These are phyloP conservation scores for Albula goreensis DNA, from an alignment of 2,113 vertebrate species.

Conservation along the genomic window DNA sequence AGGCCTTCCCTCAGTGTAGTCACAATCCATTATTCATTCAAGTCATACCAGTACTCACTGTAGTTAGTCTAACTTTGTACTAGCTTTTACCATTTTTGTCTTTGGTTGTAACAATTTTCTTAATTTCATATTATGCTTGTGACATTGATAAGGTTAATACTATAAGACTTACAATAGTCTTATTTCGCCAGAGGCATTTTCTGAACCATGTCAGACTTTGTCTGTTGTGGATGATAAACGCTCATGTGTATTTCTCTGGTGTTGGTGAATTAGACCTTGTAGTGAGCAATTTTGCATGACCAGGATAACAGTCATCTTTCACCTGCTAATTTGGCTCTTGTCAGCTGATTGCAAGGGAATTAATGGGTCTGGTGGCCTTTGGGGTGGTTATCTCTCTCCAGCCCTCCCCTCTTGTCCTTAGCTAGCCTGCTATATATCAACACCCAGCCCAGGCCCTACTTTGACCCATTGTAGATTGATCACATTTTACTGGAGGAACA, in stretches of 20 bases:
- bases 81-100: not conserved
- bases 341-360: not conserved
- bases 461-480: not conserved
- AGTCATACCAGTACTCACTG: not conserved
- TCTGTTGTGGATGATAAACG: not conserved
- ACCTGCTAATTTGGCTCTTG: not conserved
- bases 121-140: not conserved
- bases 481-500: not conserved
- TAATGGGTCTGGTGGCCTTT: not conserved
- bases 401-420: not conserved
- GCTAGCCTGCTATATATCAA: not conserved
- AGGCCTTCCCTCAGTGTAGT: too few relatives aligned
- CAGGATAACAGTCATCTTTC: not conserved
- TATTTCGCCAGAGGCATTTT: not conserved
- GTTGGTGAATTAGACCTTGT: not conserved
- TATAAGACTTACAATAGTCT: not conserved
- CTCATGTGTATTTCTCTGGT: not conserved
- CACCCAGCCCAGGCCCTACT: not conserved
- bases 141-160: not conserved
- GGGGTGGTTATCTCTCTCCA: not conserved
- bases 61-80: not conserved
- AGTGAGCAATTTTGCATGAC: not conserved
- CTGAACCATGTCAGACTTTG: not conserved
- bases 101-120: not conserved
- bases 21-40: too few relatives aligned